phyloP scores from a whole-genome alignment of 2,113 vertebrate genomes.

The Ciconia boyciana region DNA sequence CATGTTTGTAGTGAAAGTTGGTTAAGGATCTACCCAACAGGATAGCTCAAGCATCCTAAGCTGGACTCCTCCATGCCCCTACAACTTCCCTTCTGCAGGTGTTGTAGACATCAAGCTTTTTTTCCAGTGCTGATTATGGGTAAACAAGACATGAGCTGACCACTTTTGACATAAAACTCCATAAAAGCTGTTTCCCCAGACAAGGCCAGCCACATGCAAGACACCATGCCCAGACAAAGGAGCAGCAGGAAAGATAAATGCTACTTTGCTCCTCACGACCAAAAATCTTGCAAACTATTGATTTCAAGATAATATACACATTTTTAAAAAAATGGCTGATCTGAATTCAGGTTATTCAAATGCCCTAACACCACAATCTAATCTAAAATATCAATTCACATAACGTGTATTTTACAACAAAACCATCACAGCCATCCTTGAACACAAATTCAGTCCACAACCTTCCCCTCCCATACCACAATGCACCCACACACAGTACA shows the following conservation, averaged over 20 bases:
- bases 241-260: neutral
- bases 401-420: neutral
- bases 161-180: neutral
- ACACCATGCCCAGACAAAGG: neutral
- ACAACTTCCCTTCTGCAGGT: neutral
- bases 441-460: neutral
- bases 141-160: neutral
- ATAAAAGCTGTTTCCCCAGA: neutral
- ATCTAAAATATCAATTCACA: neutral
- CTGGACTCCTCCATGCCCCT: neutral
- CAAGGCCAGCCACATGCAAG: neutral
- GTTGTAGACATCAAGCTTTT: neutral
- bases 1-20: accelerated
- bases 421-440: neutral
- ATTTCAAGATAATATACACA: neutral
- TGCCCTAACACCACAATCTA: too few species aligned
- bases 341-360: neutral
- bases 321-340: neutral
- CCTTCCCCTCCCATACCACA: neutral
- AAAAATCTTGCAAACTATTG: neutral
- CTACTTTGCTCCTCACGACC: neutral
- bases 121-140: too few species aligned
- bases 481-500: neutral
- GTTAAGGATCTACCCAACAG: neutral
- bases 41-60: neutral